Base-by-base conservation (phyloP, 2,888 invertebrate genomes). In the Tachina fera region DNA sequence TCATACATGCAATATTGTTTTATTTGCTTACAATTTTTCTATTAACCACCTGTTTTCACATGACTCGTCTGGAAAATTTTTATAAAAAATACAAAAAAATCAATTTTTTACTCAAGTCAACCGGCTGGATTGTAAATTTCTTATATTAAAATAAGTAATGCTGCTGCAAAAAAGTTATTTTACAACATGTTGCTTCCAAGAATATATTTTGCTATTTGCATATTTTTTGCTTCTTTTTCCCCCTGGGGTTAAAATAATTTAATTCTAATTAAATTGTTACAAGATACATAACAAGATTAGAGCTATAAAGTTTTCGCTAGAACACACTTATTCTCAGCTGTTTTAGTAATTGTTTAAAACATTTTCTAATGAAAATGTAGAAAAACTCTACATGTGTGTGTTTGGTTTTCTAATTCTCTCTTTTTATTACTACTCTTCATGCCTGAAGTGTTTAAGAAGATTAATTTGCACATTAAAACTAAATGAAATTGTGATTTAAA, bases 401-500 rank as follows among this genome's bases (percentile, higher is more conserved):
- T n/a, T n/a, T n/a, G 39, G 60, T 61, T 41, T 61, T 43, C 11
- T 14, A 4, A 60, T 60, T 0, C 10, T 53, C 14, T 41, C 16
- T 16, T 43, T 43, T 43, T 43, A 10, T 60, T 43, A 19, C 2
- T 1, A 51, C 39, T n/a, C 8, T 43, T 43, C 9, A 43, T 16
- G 11, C 61, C 61, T 41, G 16, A 41, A 43, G 61, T 10, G 61
- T 19, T 9, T 61, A 16, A 61, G 41, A 61, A 61, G 16, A 61
- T 61, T 41, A 61, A 61, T 43, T 61, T 61, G 10, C 61, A 61
- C 43, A 16, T 43, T 16, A 16, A 61, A 61, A 60, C 9, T 60
- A 41, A 41, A 41, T 41, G 41, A 61, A 9, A 53, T n/a, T 31
- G 19, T 16, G n/a, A 43, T 10, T n/a, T 10, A 14, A 10, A 5